Evolutionary conservation across 2,888 invertebrate species (phyloP).

Genomic region (Dromius quadrimaculatus): DNA sequence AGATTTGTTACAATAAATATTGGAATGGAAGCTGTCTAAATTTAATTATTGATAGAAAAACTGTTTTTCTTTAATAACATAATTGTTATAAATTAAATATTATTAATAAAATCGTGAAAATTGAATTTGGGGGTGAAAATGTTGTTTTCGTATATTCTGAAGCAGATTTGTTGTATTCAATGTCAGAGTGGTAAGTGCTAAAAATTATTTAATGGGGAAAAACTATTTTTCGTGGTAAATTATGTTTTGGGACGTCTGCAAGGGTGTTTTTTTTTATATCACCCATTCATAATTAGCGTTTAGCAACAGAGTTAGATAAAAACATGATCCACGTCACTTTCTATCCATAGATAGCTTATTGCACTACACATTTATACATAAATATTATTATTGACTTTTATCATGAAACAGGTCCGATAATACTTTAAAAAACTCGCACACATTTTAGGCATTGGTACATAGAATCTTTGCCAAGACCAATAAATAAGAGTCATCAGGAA

Average conservation of each 20-base stretch:
- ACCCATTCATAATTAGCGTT: constrained; percentile 2
- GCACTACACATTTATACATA: constrained; percentile 49
- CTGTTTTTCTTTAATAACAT: no score
- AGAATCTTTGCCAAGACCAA: constrained; percentile 27
- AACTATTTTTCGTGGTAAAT: background rate
- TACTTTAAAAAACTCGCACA: constrained; percentile 51
- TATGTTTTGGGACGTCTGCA: no score
- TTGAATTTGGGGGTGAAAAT: no score
- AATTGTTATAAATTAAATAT: no score
- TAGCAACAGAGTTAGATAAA: constrained; percentile 35
- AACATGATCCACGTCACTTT: constrained; percentile 31
- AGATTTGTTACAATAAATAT: no score
- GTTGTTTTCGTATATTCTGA: no score
- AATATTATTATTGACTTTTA: constrained; percentile 51
- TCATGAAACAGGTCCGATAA: constrained; percentile 45
- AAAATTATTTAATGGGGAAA: no score
- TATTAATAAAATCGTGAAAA: no score
- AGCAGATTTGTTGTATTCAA: no score
- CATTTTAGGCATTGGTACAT: constrained; percentile 46
- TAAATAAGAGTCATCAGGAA: constrained; percentile 24
- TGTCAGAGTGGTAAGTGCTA: no score
- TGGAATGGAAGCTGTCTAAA: no score
- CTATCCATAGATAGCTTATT: constrained; percentile 32
- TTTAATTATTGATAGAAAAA: no score
- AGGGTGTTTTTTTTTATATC: background rate